Base-by-base conservation (phyloP, 2,113 vertebrate species). In the Regulus satrapa region DNA sequence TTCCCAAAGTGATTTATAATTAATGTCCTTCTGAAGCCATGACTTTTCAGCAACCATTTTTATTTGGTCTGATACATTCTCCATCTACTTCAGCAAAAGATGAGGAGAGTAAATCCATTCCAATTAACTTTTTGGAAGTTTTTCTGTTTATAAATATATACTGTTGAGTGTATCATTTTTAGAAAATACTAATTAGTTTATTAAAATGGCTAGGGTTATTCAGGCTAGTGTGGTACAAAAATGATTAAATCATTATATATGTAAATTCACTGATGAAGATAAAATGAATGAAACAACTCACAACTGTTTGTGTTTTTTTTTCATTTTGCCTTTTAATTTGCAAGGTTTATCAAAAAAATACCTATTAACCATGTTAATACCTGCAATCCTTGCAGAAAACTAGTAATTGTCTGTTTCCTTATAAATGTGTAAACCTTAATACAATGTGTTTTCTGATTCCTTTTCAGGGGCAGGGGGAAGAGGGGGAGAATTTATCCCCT, bases 381-480 rank as follows among this genome's bases (percentile, higher is more conserved):
- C 6, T 36, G 5, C 5, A 85, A 21, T 85, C 14, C 32, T 88
- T 79, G 45, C 31, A 79, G 34, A 46, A 81, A 77, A 21, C 5
- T 24, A 41, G 12, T 18, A 49, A 59, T 25, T 85, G 6, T 4
- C 16, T 64, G 17, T 67, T 87, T 31, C 18, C 17, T 75, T 51
- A 31, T 21, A 78, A 21, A 40, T 82, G 54, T 59, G 9, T 43
- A 73, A 9, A 5, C n/a, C 18, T 73, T 43, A 54, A 36, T 40
- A 20, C 9, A 76, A 10, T 18, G 3, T 48, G 10, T 36, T 83
- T 48, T 79, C 26, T 16, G 4, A n/a, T 43, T 82, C 29, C n/a
- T 72, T 77, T 56, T 41, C 10, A 3, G 4, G 18, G 2, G 6
- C 5, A 10, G 14, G 7, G 14, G 10, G 16, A 2, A 8, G 31